phyloP scores from a whole-genome alignment of 2,113 vertebrate genomes.

The Poeciliopsis retropinna region DNA sequence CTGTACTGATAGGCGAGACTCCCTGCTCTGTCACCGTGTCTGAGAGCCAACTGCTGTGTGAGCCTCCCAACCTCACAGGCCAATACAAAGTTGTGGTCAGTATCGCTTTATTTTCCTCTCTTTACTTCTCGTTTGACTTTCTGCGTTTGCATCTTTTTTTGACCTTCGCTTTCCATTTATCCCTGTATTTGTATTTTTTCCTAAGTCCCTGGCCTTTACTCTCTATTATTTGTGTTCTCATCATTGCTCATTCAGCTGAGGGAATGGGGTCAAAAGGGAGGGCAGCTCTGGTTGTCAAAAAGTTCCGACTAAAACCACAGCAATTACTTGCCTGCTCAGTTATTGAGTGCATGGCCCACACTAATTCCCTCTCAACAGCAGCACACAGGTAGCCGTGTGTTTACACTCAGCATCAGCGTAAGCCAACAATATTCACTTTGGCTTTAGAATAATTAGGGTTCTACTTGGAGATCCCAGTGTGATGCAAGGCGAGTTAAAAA shows the following conservation, averaged over 20 bases:
- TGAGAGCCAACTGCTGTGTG: conserved; percentile 95
- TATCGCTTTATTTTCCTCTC: not conserved
- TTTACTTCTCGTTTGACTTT: not conserved
- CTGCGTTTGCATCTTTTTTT: conserved; percentile 1
- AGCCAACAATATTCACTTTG: conserved; percentile 15
- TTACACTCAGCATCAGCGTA: conserved; percentile 31
- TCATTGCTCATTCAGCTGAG: conserved; percentile 53
- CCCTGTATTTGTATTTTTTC: conserved; percentile 26
- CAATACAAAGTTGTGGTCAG: conserved; percentile 97
- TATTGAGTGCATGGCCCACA: conserved; percentile 45
- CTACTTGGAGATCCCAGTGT: not conserved
- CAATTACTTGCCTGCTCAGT: conserved; percentile 43
- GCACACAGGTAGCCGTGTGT: conserved; percentile 19
- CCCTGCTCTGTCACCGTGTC: conserved; percentile 94
- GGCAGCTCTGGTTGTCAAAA: conserved; percentile 52
- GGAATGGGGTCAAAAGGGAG: conserved; percentile 46
- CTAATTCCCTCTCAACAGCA: conserved; percentile 9
- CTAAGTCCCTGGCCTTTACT: conserved; percentile 39
- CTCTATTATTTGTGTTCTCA: conserved; percentile 43
- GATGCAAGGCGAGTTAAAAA: not conserved
- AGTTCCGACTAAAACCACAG: conserved; percentile 48
- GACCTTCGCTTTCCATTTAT: conserved; percentile 3
- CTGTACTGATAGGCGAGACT: conserved; percentile 93
- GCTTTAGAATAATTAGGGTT: not conserved
- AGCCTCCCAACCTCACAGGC: conserved; percentile 92